Conservation (phyloP, 1,140 invertebrate genomes). For the Aphis craccivora region DNA sequence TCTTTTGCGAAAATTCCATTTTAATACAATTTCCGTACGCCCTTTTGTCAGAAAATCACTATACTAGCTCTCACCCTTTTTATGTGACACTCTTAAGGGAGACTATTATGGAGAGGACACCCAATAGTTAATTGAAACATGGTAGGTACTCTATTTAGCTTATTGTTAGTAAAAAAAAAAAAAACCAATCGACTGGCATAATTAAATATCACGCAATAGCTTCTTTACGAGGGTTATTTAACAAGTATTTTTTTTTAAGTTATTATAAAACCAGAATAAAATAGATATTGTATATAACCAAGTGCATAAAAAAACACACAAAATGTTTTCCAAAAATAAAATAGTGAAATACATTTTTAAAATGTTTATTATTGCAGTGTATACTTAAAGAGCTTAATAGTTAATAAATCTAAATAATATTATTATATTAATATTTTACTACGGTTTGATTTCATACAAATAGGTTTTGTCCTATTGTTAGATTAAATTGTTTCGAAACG, state of each 20-base stretch:
- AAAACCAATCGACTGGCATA: conserved; percentile 25
- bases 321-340: background rate
- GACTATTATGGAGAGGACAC: background rate
- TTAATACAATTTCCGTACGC: conserved; percentile 24
- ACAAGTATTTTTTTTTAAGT: background rate
- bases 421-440: background rate
- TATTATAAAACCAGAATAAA: background rate
- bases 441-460: background rate
- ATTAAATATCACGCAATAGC: conserved; percentile 14
- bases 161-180: background rate
- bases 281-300: background rate
- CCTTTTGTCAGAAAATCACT: conserved; percentile 38
- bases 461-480: background rate
- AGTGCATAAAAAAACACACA: background rate
- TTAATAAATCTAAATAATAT: background rate
- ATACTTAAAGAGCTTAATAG: too few species aligned
- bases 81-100: background rate
- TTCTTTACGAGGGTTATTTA: background rate
- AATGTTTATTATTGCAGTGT: background rate
- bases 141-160: background rate
- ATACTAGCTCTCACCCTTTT: background rate
- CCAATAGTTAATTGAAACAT: conserved; percentile 30
- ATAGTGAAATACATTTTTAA: background rate
- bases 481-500: background rate
- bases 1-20: conserved; percentile 1